Percentiles rank a stretch among this genome's conserved stretches.
Conservation (phyloP, 30 jellyfish, hydroid and myxozoan species). For the Nemopilema nomurai region DNA sequence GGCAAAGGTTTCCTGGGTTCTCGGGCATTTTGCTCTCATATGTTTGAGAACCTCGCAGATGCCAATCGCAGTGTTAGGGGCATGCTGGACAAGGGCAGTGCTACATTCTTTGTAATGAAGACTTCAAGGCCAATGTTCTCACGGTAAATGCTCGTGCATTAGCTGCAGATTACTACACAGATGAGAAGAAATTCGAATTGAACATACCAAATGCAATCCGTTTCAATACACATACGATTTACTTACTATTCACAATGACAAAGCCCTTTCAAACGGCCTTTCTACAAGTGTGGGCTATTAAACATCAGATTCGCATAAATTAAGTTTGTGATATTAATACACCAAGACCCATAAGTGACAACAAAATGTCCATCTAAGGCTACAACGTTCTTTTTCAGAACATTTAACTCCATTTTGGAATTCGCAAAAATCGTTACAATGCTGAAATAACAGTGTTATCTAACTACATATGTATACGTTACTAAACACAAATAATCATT, state of each 20-base stretch:
- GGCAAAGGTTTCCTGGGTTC: too few species aligned
- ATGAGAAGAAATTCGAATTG: conserved; percentile 6
- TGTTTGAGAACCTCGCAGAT: too few species aligned
- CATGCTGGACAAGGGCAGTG: too few species aligned
- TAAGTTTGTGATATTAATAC: conserved; percentile 41
- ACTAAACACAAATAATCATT: not conserved
- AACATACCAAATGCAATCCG: conserved; percentile 32
- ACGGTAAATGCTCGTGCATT: too few species aligned
- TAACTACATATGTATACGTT: not conserved
- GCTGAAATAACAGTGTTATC: not conserved
- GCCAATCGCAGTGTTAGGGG: too few species aligned
- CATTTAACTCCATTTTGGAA: conserved; percentile 63
- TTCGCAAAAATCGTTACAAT: not conserved
- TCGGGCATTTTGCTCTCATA: too few species aligned
- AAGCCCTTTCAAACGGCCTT: conserved; percentile 27
- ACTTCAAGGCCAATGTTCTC: too few species aligned
- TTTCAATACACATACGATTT: conserved; percentile 24
- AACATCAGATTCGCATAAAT: conserved; percentile 35
- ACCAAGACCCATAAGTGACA: conserved; percentile 54
- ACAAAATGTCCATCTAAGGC: conserved; percentile 52
- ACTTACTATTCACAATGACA: conserved; percentile 34
- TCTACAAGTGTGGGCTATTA: conserved; percentile 31
- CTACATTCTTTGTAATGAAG: too few species aligned
- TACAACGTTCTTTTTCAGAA: conserved; percentile 57
- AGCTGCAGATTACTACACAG: too few species aligned